Evolutionary conservation across 1,140 invertebrate species (phyloP).

Genomic region (Pseudobourletiella spinata): DNA sequence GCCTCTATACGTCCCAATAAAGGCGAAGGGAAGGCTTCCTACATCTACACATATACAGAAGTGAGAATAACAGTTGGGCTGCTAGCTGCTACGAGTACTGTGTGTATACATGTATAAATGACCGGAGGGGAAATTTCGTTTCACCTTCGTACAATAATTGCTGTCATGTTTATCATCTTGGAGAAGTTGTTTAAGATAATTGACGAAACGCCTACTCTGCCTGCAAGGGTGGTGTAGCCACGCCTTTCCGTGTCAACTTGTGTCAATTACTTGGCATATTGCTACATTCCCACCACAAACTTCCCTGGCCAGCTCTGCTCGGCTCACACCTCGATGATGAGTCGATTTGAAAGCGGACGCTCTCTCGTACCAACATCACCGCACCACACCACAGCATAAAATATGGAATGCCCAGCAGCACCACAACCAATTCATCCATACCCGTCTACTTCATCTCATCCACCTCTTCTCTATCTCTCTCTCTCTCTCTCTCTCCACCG

Average conservation of each 20-base stretch:
- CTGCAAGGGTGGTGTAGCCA: slow-evolving; percentile 22
- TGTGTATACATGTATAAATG: slow-evolving; percentile 10
- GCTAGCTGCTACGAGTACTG: no score
- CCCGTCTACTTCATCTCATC: neutral
- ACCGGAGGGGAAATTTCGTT: slow-evolving; percentile 20
- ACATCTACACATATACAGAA: neutral
- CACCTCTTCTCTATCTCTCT: neutral
- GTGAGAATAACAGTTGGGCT: no score
- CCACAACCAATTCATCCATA: slow-evolving; percentile 1
- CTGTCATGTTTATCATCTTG: slow-evolving; percentile 29
- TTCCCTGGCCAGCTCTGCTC: neutral
- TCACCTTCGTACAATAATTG: slow-evolving; percentile 24
- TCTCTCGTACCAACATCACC: no score
- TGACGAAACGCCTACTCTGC: slow-evolving; percentile 25
- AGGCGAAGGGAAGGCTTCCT: no score
- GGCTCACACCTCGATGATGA: neutral
- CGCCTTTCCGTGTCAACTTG: slow-evolving; percentile 25
- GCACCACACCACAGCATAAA: neutral
- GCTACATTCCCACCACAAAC: slow-evolving; percentile 11
- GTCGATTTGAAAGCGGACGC: neutral
- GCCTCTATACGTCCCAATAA: no score
- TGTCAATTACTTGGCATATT: slow-evolving; percentile 31
- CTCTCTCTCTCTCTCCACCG: no score
- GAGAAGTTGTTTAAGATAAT: slow-evolving; percentile 27
- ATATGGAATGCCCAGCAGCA: slow-evolving; percentile 8